A percentile compares a stretch with the other conserved stretches of the same genome.
phyloP scores from a whole-genome alignment of 2,113 vertebrate species.

The Calonectris borealis region DNA sequence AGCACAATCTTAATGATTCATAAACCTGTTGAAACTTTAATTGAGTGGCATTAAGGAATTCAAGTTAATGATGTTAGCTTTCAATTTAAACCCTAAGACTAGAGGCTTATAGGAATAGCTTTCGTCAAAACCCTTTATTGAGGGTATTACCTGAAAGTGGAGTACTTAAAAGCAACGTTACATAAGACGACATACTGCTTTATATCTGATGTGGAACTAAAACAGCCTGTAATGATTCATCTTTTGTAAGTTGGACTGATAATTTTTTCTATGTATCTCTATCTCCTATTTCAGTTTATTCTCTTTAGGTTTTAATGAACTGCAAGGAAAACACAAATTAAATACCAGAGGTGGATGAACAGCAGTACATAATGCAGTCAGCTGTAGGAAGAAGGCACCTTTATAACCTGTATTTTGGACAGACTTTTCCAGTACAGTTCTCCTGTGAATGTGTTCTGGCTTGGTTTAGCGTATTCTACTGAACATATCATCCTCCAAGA shows the following conservation, averaged over 20 bases:
- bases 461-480: not conserved
- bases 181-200: not conserved
- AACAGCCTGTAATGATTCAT: not conserved
- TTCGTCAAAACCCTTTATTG: not conserved
- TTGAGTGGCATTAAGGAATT: constrained; percentile 1
- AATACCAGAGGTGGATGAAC: not conserved
- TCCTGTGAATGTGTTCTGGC: not conserved
- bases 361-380: not conserved
- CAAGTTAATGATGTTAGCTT: constrained; percentile 7
- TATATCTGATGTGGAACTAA: not conserved
- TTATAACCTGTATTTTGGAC: not conserved
- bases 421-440: not conserved
- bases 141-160: not conserved
- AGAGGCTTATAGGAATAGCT: not conserved
- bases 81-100: constrained; percentile 1
- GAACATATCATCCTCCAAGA: not conserved
- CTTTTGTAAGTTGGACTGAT: not conserved
- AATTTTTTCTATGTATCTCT: not conserved
- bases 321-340: not conserved
- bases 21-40: constrained; percentile 31
- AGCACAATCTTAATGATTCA: not conserved
- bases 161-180: not conserved
- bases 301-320: not conserved
- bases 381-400: constrained; percentile 8
- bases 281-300: constrained; percentile 16